Evolutionary conservation across 2,888 invertebrate species (phyloP).

Genomic region (Limnephilus marmoratus): DNA sequence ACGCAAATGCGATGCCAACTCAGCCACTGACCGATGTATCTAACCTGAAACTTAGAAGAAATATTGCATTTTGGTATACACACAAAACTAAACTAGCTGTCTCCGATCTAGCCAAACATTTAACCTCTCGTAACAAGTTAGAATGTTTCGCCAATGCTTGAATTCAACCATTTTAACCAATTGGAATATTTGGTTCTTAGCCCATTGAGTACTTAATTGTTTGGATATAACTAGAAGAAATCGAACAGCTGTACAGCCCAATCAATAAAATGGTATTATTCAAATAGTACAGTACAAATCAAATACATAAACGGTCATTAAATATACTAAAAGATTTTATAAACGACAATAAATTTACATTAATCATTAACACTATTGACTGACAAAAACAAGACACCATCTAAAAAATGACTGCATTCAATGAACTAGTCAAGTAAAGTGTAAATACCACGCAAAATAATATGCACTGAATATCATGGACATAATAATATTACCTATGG

Average conservation of each 20-base stretch:
- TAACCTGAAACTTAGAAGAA: constrained; percentile 8
- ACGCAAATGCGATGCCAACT: too few relatives aligned
- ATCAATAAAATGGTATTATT: neutral
- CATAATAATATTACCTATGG: neutral
- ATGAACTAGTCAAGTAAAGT: neutral
- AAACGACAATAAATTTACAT: neutral
- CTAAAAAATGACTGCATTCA: neutral
- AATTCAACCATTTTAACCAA: neutral
- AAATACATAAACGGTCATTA: neutral
- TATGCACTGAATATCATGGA: neutral
- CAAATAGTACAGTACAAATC: neutral
- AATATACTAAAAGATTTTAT: neutral
- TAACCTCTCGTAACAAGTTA: neutral
- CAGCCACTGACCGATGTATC: too few relatives aligned
- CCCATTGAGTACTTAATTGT: neutral
- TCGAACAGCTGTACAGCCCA: neutral
- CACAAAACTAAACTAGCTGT: neutral
- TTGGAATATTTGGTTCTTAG: too few relatives aligned
- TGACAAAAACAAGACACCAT: neutral
- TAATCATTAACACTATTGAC: neutral
- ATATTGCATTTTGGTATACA: constrained; percentile 15
- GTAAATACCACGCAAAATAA: neutral
- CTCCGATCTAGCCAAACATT: neutral
- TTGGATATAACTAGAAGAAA: neutral
- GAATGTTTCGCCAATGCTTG: neutral